Percentiles rank a stretch among this genome's conserved stretches.
Evolutionary conservation across 1,140 invertebrate species (phyloP).

Genomic region (Drosophila bifasciata): DNA sequence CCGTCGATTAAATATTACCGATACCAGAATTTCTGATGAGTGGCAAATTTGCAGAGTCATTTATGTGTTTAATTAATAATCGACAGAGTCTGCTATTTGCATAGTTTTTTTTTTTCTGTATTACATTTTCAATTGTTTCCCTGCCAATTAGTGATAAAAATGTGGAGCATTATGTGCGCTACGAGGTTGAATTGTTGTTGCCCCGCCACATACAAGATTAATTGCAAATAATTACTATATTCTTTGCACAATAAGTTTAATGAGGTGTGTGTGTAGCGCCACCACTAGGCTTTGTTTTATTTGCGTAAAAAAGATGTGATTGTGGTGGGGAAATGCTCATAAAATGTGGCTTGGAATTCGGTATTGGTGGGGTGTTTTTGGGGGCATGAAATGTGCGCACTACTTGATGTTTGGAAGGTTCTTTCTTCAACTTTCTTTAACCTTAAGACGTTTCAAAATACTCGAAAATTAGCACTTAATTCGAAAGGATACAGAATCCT

Average conservation of each 20-base stretch:
- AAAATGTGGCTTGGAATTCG: no score
- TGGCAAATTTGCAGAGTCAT: constrained; percentile 42
- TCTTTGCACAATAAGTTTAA: constrained; percentile 41
- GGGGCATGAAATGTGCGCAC: no score
- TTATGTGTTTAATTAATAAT: constrained; percentile 61
- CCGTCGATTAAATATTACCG: constrained; percentile 40
- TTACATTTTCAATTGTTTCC: constrained; percentile 34
- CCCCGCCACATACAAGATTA: constrained; percentile 62
- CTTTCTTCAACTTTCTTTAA: no score
- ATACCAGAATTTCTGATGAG: constrained; percentile 33
- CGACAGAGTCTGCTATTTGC: constrained; percentile 2
- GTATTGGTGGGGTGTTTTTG: no score
- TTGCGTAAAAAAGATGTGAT: no score
- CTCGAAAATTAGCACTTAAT: no score
- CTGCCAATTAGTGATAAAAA: constrained; percentile 50
- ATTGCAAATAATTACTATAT: constrained; percentile 52
- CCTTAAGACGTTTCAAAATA: no score
- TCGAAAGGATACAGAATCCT: no score
- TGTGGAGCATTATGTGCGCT: constrained; percentile 3
- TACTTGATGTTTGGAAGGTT: no score
- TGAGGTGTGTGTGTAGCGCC: constrained; percentile 31
- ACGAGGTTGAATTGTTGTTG: constrained; percentile 30
- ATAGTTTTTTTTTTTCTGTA: constrained; percentile 11
- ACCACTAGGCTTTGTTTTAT: constrained; percentile 37
- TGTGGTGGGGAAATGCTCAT: constrained; percentile 2